Evolutionary conservation across 2,797 vertebrate genomes (phyloP).

Genomic region (Synanceia verrucosa): DNA sequence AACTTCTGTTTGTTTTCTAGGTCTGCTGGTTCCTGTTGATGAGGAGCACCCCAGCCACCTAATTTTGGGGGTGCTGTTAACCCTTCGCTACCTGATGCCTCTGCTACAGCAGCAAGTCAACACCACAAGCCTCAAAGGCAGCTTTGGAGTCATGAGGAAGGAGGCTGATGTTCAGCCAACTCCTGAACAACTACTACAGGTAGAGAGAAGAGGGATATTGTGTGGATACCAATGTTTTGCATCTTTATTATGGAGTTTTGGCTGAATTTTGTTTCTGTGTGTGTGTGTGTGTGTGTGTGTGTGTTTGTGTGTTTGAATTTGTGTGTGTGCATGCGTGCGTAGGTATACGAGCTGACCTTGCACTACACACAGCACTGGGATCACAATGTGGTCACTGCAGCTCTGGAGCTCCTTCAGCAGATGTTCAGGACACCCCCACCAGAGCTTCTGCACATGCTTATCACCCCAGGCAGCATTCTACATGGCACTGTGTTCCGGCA

Average conservation of each 20-base stretch:
- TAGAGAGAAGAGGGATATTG: constrained; percentile 46
- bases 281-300: constrained; percentile 4
- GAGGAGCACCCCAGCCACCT: constrained; percentile 90
- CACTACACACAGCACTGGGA: constrained; percentile 95
- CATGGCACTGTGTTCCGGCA: constrained; percentile 84
- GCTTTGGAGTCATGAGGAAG: constrained; percentile 94
- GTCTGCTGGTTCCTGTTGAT: constrained; percentile 90
- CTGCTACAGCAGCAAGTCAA: constrained; percentile 95
- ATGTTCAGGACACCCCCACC: constrained; percentile 91
- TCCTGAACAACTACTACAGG: constrained; percentile 92
- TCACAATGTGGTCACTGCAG: constrained; percentile 96
- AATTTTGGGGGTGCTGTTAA: constrained; percentile 93
- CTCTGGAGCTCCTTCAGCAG: constrained; percentile 95
- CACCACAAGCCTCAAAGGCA: constrained; percentile 95
- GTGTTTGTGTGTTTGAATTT: background rate
- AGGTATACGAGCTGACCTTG: constrained; percentile 96
- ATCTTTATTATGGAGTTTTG: accelerated
- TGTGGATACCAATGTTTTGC: background rate
- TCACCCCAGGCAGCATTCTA: constrained; percentile 83
- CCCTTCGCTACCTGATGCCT: constrained; percentile 94
- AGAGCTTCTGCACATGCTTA: constrained; percentile 90
- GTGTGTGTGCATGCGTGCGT: background rate
- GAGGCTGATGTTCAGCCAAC: constrained; percentile 95
- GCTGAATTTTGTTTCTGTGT: background rate
- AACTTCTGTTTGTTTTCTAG: constrained; percentile 65